Evolutionary conservation across 2,797 vertebrate species (phyloP), one percentile per base, ranked within the genome.

Genomic region (Neosilurus mollespiculum): DNA sequence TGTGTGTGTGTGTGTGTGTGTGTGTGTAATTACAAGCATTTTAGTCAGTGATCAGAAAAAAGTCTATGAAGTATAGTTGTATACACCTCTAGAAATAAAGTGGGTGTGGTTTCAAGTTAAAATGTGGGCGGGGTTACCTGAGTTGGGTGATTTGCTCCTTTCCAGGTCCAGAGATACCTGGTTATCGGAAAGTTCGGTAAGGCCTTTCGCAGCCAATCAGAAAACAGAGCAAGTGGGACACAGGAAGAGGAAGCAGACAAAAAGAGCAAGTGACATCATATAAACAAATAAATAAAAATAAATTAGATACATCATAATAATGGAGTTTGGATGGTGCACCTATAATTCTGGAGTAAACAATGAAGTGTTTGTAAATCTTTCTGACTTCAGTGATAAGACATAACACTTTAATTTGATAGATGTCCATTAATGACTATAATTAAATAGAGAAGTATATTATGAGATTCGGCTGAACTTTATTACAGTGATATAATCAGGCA

Each of bases 131-230:
- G 69, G 30, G 89, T 95, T 98, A 99, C 98, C 98, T 98, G 98
- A 97, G 87, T 97, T 98, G 88, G 98, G 98, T 30, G 97, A 99
- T 92, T 96, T 98, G 96, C 97, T 98, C 87, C 96, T 96, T 87
- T 99, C 98, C 90, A 98, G 94, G 91, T 99, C 98, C 87, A 96
- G 89, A 87, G 97, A 96, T 89, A 96, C 95, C 91, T 97, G 97
- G 94, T 95, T 97, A 91, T 99, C 98, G 86, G 95, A 96, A 87
- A 99, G 95, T 92, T 99, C 97, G 83, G 96, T 98, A 93, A 99
- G 96, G 93, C 97, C 98, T 99, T 93, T 85, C 26, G 22, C 76
- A 91, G 88, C 85, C 87, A 87, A 82, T 84, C 81, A 83, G 76
- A 81, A 9, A 62, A 76, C 58, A 69, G 34, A 83, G 49, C 37